Base-by-base conservation (phyloP, 2,888 invertebrate genomes). In the Perdita meconis region DNA sequence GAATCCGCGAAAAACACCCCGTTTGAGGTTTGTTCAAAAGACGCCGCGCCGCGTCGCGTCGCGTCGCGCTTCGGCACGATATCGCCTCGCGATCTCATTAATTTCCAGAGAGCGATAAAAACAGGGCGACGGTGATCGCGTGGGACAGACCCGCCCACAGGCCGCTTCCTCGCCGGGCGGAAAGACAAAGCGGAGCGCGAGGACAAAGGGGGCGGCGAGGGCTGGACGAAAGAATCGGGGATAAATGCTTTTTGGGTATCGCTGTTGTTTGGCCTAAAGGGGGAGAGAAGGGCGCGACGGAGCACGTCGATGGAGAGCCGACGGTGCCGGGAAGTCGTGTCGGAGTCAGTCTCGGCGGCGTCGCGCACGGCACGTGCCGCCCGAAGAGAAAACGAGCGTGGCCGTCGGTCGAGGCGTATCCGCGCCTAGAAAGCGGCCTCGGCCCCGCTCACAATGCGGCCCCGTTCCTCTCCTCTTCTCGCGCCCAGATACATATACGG, bases 101-200 rank as follows among this genome's bases (percentile, higher is more conserved):
- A 92, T 92, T 91, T 92, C 88, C 90, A 82, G 84, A 86, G 87
- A 86, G 82, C 77, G 82, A 85, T 82, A 82, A 86, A 86, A 85
- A 69, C 76, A n/a, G 57, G 63, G 51, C 61, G 38, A 63, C 16
- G 57, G 55, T 55, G 60, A 75, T 76, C 86, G 86, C 90, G 92
- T 90, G 92, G 91, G 92, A 92, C 89, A 86, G 91, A 89, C 89
- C 91, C 92, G 92, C 92, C 91, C 90, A 86, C 77, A 73, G 81
- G 78, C 65, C 77, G 66, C 71, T 60, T 63, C 51, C 19, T 47
- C 50, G 51, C 69, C 51, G 60, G 30, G 70, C 5, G 40, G 26
- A 30, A 42, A 40, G 75, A 67, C 19, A 36, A 65, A 60, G 61
- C 59, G 22, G 19, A 51, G 63, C 4, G 24, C n/a, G 66, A 5